Conservation (phyloP, 2,888 invertebrate species). For the Pyralis farinalis region DNA sequence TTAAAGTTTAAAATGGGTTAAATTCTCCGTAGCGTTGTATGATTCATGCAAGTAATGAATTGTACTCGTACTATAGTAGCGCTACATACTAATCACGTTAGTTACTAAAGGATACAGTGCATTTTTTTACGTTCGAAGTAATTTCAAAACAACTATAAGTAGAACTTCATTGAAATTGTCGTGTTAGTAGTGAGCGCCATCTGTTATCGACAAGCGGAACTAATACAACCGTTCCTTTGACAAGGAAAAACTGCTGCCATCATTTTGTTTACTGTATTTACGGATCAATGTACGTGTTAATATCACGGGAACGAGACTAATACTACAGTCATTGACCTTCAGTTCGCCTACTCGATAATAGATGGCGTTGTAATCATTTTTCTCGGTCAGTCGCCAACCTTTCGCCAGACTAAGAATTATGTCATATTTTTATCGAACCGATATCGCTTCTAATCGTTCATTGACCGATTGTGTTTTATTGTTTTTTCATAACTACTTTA, state of each 20-base stretch:
- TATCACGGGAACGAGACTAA: slow-evolving; percentile 16
- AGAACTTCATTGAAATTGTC: too few species aligned
- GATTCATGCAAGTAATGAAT: too few species aligned
- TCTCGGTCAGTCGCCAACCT: slow-evolving; percentile 21
- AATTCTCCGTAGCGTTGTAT: too few species aligned
- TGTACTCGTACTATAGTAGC: too few species aligned
- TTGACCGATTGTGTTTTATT: slow-evolving; percentile 48
- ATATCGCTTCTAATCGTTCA: slow-evolving; percentile 42
- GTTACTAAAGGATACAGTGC: too few species aligned
- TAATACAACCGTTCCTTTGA: slow-evolving; percentile 1
- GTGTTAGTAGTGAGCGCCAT: slow-evolving; percentile 20
- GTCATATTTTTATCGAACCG: slow-evolving; percentile 33
- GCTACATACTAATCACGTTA: too few species aligned
- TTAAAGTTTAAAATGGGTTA: too few species aligned
- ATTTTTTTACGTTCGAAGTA: too few species aligned
- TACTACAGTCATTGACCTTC: slow-evolving; percentile 5
- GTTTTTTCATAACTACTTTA: slow-evolving; percentile 31
- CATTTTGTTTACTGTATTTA: slow-evolving; percentile 11
- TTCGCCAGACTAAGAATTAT: slow-evolving; percentile 21
- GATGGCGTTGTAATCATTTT: slow-evolving; percentile 45
- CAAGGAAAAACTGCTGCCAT: slow-evolving; percentile 3
- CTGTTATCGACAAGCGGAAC: slow-evolving; percentile 18
- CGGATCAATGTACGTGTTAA: slow-evolving; percentile 9
- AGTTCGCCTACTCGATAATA: slow-evolving; percentile 28
- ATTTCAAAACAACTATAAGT: too few species aligned